These are phyloP conservation scores for Caenorhabditis imperialis DNA, from an alignment of 2,888 invertebrate genomes.

Conservation along the genomic window DNA sequence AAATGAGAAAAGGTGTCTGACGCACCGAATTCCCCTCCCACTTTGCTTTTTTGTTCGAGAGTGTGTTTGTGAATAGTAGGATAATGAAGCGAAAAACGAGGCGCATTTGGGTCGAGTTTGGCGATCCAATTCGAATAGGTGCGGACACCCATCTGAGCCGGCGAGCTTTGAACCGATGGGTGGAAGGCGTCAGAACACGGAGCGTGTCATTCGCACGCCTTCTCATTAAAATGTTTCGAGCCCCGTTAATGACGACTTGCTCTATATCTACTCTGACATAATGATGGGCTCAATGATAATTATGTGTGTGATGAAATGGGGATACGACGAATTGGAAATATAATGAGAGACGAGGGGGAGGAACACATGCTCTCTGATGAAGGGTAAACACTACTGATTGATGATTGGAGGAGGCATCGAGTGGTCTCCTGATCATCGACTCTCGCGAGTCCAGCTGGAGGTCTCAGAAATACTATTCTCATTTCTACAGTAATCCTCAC, in stretches of 20 bases:
- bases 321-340: constrained; percentile 28
- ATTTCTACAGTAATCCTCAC: no score
- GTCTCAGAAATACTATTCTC: no score
- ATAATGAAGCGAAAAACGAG: constrained; percentile 50
- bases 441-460: no score
- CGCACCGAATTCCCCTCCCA: constrained; percentile 23
- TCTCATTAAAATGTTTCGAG: constrained; percentile 41
- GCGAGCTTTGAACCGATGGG: constrained; percentile 43
- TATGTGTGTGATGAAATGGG: constrained; percentile 24
- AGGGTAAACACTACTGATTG: constrained; percentile 49
- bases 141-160: constrained; percentile 51
- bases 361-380: constrained; percentile 33
- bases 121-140: no score
- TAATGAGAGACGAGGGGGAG: constrained; percentile 12
- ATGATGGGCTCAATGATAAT: constrained; percentile 3
- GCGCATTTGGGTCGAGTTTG: constrained; percentile 34
- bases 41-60: constrained; percentile 7
- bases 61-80: constrained; percentile 19
- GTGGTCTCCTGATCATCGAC: no score
- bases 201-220: constrained; percentile 28
- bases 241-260: no score
- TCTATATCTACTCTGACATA: no score
- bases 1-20: constrained; percentile 19
- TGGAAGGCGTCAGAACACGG: neutral
- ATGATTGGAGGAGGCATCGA: constrained; percentile 6